Base-by-base conservation (phyloP, 2,888 invertebrate genomes). In the Miltochrista miniata region DNA sequence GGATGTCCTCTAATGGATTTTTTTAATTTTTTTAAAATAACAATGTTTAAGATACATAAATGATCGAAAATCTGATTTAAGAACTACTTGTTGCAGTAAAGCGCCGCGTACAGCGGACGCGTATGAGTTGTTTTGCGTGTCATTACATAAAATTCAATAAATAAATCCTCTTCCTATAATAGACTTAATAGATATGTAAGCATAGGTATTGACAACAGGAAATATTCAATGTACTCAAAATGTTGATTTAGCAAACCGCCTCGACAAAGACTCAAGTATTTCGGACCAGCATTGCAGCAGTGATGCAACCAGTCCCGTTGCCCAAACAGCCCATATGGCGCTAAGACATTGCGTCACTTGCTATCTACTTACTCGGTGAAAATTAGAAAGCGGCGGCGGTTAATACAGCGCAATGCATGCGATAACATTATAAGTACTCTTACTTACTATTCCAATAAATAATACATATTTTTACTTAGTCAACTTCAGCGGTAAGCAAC, bases 381-480 rank as follows among this genome's bases (percentile, higher is more conserved):
- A 84, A 83, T 84, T 85, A 85, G 85, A 86, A 85, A 86, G 85
- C 74, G 73, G 77, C 71, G 60, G 69, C 65, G 68, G 58, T 61
- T 70, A 70, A 76, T 75, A 70, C 68, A 67, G 61, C 63, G 65
- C 70, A 69, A 52, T 64, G 68, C 64, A 70, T 70, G 68, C 68
- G 62, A 65, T 72, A 71, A 70, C 62, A 69, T 64, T 59, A 8
- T 30, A 30, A 3, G 18, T 24, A 24, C n/a, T n/a, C n/a, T n/a
- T 24, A 24, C 18, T 4, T 24, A 24, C 2, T 24, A 24, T 2
- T n/a, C 60, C 44, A 53, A 54, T 51, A 54, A 66, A 51, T 57
- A 58, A 54, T 59, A 34, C 42, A 41, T 41, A 57, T 60, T 62
- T 59, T 61, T 68, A 61, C 51, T 58, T 50, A 43, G 39, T 45